phyloP scores from a whole-genome alignment of 1,140 invertebrate genomes.

The Anastrepha obliqua region DNA sequence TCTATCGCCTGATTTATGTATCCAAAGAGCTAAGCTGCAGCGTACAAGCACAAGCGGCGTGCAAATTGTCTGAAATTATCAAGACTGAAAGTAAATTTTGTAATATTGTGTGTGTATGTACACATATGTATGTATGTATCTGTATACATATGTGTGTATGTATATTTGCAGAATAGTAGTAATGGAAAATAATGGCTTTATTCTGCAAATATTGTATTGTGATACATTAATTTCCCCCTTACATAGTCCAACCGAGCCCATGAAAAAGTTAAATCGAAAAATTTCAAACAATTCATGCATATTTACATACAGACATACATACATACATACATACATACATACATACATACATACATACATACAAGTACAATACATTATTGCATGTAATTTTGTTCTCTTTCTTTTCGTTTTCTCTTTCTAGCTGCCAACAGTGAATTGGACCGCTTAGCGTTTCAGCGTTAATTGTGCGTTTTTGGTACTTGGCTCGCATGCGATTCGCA shows the following conservation, averaged over 20 bases:
- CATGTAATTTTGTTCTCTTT: slow-evolving; percentile 16
- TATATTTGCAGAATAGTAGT: too few relatives aligned
- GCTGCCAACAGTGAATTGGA: slow-evolving; percentile 52
- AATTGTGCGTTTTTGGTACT: slow-evolving; percentile 55
- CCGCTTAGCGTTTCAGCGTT: slow-evolving; percentile 56
- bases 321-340: not conserved
- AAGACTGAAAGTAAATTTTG: not conserved
- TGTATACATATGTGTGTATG: too few relatives aligned
- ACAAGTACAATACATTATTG: not conserved
- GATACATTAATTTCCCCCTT: too few relatives aligned
- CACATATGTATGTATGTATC: not conserved
- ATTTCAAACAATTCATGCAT: too few relatives aligned
- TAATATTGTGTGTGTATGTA: not conserved
- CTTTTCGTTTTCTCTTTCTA: not conserved
- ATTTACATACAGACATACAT: not conserved
- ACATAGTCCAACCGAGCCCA: too few relatives aligned
- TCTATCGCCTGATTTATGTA: not conserved
- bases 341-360: not conserved
- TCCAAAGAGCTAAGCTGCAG: too few relatives aligned
- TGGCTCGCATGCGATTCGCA: not conserved
- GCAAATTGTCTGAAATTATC: not conserved
- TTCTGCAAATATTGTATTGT: too few relatives aligned
- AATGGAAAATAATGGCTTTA: too few relatives aligned
- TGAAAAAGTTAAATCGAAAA: too few relatives aligned
- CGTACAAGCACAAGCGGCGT: not conserved